A percentile compares a stretch with the other conserved stretches of the same genome.
Conservation (phyloP, 2,888 invertebrate genomes). For the Ischnus inquisitorius region DNA sequence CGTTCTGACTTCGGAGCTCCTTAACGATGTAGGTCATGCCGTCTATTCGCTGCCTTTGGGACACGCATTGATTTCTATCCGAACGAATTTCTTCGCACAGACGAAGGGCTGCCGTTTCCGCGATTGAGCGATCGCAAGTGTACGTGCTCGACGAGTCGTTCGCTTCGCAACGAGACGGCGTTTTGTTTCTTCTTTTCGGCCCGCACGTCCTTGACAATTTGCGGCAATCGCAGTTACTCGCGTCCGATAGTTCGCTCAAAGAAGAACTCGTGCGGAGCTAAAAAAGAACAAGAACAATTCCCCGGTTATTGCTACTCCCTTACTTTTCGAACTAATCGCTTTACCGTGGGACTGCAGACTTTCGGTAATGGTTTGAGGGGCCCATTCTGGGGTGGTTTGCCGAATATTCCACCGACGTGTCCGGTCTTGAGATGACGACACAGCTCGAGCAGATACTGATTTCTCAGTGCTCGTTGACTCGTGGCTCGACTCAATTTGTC, state of each 20-base stretch:
- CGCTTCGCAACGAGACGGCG: conserved; percentile 47
- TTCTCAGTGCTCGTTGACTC: conserved; percentile 78
- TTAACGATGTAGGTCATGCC: conserved; percentile 68
- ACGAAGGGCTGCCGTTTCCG: conserved; percentile 30
- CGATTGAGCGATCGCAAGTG: conserved; percentile 51
- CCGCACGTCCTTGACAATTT: conserved; percentile 54
- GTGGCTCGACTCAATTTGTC: conserved; percentile 76
- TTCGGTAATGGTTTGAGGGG: conserved; percentile 71
- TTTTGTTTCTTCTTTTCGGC: conserved; percentile 56
- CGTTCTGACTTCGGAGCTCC: conserved; percentile 74
- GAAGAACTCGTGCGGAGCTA: conserved; percentile 76
- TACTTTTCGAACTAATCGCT: background rate
- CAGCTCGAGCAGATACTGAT: conserved; percentile 80
- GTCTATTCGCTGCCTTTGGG: conserved; percentile 69
- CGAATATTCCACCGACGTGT: conserved; percentile 76
- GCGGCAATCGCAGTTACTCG: conserved; percentile 46
- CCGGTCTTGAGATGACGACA: conserved; percentile 77
- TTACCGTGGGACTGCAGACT: conserved; percentile 73
- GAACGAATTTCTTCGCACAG: conserved; percentile 52
- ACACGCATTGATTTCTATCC: conserved; percentile 58
- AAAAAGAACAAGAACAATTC: background rate
- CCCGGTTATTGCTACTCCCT: no score
- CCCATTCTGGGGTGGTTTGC: conserved; percentile 76
- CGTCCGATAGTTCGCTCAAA: conserved; percentile 74
- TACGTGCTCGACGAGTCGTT: conserved; percentile 62